These are phyloP conservation scores for Antigone vipio DNA, from an alignment of 2,113 vertebrate species.

Conservation along the genomic window DNA sequence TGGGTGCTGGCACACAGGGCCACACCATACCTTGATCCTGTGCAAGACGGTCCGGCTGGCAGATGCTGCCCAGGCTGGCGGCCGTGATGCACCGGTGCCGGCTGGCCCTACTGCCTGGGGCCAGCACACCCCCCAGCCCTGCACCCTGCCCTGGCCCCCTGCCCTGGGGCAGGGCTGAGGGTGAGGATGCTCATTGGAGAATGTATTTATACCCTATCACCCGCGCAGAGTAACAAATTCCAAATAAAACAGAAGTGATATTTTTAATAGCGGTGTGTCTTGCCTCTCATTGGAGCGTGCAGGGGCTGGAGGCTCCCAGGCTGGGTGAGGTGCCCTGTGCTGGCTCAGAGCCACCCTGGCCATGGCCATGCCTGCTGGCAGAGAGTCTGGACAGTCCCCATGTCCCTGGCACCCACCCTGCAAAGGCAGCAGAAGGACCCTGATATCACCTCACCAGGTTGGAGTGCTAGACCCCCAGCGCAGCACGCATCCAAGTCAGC, in stretches of 20 bases:
- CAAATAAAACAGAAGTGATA: slow-evolving; percentile 71
- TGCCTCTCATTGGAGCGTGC: neutral
- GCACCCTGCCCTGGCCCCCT: neutral
- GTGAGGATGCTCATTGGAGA: slow-evolving; percentile 49
- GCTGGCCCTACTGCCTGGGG: neutral
- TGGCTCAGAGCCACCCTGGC: neutral
- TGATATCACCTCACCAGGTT: rapidly evolving
- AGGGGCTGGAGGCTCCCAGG: rapidly evolving
- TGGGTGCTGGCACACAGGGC: neutral
- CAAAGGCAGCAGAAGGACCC: neutral
- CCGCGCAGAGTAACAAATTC: slow-evolving; percentile 56
- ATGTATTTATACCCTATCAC: slow-evolving; percentile 69
- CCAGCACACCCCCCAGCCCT: neutral
- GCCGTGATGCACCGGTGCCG: slow-evolving; percentile 50
- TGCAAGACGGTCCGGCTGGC: slow-evolving; percentile 44
- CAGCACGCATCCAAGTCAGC: neutral
- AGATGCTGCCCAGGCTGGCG: slow-evolving; percentile 50
- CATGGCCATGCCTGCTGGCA: neutral
- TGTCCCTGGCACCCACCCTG: neutral
- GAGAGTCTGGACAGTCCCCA: rapidly evolving
- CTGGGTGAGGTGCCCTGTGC: neutral
- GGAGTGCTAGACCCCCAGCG: neutral
- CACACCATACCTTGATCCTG: neutral
- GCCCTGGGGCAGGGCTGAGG: neutral
- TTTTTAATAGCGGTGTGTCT: slow-evolving; percentile 62